These are phyloP conservation scores for Drepana falcataria DNA, from an alignment of 2,888 invertebrate genomes.

Conservation along the genomic window DNA sequence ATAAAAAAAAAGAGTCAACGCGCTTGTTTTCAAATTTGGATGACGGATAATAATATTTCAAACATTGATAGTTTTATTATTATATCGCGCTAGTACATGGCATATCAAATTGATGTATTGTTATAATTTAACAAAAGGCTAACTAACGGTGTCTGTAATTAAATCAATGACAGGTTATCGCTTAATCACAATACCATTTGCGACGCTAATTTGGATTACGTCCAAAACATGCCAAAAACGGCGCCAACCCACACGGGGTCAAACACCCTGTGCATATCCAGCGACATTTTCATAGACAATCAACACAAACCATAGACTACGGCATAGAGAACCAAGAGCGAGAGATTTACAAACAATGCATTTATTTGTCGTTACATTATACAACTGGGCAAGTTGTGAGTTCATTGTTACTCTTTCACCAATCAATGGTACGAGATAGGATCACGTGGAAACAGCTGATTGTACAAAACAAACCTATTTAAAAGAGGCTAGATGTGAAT, in stretches of 20 bases:
- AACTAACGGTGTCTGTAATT: neutral
- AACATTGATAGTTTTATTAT: neutral
- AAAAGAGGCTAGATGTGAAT: constrained; percentile 67
- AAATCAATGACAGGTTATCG: neutral
- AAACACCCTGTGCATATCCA: neutral
- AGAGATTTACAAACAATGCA: constrained; percentile 54
- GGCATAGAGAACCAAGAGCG: constrained; percentile 7
- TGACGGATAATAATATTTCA: too few relatives aligned
- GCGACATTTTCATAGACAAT: neutral
- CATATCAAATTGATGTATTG: neutral
- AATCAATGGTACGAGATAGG: constrained; percentile 55
- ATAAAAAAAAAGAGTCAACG: neutral
- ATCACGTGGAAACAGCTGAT: constrained; percentile 72
- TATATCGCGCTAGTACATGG: neutral
- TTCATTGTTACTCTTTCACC: constrained; percentile 62
- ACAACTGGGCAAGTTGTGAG: constrained; percentile 44
- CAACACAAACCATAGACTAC: too few relatives aligned
- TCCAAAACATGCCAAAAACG: neutral
- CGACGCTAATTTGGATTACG: neutral
- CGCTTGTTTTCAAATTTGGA: neutral
- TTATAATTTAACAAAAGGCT: neutral
- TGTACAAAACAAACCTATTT: constrained; percentile 71
- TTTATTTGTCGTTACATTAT: constrained; percentile 46
- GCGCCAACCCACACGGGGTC: neutral
- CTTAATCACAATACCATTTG: neutral